Percentiles rank a stretch among this genome's conserved stretches.
Conservation (phyloP, 2,113 vertebrate genomes). For the Toxotes jaculatrix region DNA sequence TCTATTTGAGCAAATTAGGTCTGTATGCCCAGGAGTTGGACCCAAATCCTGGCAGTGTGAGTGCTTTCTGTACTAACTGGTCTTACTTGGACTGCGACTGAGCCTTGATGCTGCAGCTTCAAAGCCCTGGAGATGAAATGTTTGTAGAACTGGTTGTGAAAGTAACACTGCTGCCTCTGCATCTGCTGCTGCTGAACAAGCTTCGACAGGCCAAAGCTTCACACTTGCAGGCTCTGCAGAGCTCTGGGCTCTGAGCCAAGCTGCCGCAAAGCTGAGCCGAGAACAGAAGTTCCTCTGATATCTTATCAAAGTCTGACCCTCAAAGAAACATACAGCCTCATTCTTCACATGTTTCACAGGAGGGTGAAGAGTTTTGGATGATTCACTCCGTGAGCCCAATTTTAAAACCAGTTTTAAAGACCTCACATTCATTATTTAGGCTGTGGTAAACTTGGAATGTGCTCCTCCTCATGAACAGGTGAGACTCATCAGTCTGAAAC, state of each 20-base stretch:
- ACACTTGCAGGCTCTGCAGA: neutral
- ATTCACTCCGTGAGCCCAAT: no score
- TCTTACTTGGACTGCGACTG: neutral
- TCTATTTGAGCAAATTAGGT: slow-evolving; percentile 9
- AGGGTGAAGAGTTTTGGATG: no score
- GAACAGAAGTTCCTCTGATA: neutral
- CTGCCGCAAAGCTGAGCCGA: neutral
- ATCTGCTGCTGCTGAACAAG: slow-evolving; percentile 3
- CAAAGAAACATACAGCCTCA: neutral
- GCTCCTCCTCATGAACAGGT: no score
- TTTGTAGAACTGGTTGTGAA: neutral
- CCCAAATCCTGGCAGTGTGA: neutral
- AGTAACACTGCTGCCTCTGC: neutral
- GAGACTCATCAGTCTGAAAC: no score
- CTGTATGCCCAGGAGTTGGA: slow-evolving; percentile 7
- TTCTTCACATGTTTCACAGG: neutral
- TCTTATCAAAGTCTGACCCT: neutral
- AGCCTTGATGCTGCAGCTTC: slow-evolving; percentile 13
- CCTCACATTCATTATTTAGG: neutral
- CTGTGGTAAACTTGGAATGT: no score
- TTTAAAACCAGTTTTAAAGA: neutral
- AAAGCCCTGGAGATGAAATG: neutral
- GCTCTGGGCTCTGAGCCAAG: neutral
- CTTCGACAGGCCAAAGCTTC: slow-evolving; percentile 12
- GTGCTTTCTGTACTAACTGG: slow-evolving; percentile 3